A percentile compares a stretch with the other conserved stretches of the same genome.
Evolutionary conservation across 2,797 vertebrate species (phyloP).

Genomic region (Myoxocephalus aenaeus): DNA sequence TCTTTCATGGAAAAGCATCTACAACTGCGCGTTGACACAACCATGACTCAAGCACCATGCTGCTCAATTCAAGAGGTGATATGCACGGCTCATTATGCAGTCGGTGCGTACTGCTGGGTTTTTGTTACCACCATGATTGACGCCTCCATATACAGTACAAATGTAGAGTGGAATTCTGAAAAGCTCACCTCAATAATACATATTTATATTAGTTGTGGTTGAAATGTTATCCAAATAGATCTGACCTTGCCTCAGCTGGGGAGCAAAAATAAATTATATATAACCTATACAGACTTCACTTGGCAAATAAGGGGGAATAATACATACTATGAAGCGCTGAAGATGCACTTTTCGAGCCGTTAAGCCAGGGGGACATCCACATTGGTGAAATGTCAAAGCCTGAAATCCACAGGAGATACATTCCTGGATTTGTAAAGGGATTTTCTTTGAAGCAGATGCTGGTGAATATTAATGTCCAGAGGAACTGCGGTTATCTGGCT

Average conservation of each 20-base stretch:
- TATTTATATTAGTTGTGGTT: constrained; percentile 72
- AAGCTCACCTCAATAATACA: constrained; percentile 66
- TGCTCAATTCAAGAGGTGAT: constrained; percentile 9
- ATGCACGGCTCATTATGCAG: constrained; percentile 25
- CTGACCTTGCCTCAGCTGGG: constrained; percentile 70
- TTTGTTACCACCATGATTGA: constrained; percentile 60
- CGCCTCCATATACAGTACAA: constrained; percentile 50
- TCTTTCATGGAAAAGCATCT: not conserved
- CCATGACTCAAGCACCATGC: constrained; percentile 4
- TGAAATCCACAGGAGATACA: constrained; percentile 74
- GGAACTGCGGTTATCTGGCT: constrained; percentile 58
- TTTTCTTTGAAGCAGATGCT: constrained; percentile 78
- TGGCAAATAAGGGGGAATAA: constrained; percentile 79
- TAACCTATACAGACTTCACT: constrained; percentile 74
- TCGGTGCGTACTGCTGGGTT: constrained; percentile 15
- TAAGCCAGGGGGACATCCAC: constrained; percentile 75
- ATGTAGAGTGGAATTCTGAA: constrained; percentile 29
- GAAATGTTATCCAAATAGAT: constrained; percentile 73
- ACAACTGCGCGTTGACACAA: constrained; percentile 32
- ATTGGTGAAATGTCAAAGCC: constrained; percentile 82
- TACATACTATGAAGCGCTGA: constrained; percentile 74
- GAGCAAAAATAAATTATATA: constrained; percentile 81
- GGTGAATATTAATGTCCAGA: constrained; percentile 82
- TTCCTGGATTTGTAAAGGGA: constrained; percentile 83
- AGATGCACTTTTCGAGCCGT: constrained; percentile 77